A percentile compares a stretch with the other conserved stretches of the same genome.
These are phyloP conservation scores for Ameiurus melas DNA, from an alignment of 2,113 vertebrate genomes.

Conservation along the genomic window DNA sequence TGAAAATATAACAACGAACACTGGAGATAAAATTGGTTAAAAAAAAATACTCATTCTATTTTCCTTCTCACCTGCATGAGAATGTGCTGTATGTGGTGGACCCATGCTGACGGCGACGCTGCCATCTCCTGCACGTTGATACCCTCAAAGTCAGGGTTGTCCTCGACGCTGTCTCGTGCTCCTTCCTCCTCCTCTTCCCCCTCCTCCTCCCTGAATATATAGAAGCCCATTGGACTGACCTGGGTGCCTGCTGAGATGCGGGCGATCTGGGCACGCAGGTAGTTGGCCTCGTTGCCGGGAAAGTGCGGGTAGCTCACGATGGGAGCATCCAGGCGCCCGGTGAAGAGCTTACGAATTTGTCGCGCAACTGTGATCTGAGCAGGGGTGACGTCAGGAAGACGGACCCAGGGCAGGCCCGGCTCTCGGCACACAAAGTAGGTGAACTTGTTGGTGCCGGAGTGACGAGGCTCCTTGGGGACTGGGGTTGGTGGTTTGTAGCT, in stretches of 20 bases:
- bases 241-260: constrained; percentile 92
- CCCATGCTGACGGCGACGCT: constrained; percentile 84
- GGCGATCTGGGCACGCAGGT: constrained; percentile 90
- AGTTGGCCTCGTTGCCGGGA: constrained; percentile 89
- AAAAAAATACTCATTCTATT: too few relatives aligned
- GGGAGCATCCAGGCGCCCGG: constrained; percentile 79
- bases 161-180: constrained; percentile 72
- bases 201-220: constrained; percentile 84
- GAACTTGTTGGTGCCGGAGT: constrained; percentile 85
- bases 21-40: background rate
- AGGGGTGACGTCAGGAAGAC: constrained; percentile 85
- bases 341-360: constrained; percentile 86
- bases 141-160: constrained; percentile 89
- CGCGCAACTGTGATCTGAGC: constrained; percentile 85
- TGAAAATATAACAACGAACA: background rate
- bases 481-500: constrained; percentile 76
- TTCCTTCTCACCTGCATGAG: constrained; percentile 80
- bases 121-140: constrained; percentile 76
- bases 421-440: constrained; percentile 92
- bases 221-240: constrained; percentile 88
- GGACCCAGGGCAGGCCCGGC: constrained; percentile 85
- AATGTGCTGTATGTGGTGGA: constrained; percentile 87
- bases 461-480: constrained; percentile 79
- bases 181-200: constrained; percentile 83
- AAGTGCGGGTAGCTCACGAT: constrained; percentile 88